phyloP scores from a whole-genome alignment of 92 coral and sea anemone species.

The Paragorgia papillata region DNA sequence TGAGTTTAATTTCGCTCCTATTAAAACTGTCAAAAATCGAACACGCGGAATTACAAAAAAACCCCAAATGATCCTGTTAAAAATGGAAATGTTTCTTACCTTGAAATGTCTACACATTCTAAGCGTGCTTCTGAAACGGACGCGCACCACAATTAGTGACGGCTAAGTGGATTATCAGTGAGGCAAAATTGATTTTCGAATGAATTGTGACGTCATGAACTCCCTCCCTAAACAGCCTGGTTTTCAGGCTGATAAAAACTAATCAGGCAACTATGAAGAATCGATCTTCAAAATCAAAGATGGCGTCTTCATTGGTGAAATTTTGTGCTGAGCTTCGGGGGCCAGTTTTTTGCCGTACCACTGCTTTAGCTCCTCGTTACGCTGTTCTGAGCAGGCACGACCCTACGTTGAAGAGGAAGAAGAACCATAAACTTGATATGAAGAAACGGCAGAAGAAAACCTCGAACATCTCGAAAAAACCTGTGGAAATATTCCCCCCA shows the following conservation, averaged over 20 bases:
- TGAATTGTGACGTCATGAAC: constrained; percentile 28
- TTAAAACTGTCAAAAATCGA: no score
- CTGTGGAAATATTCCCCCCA: constrained; percentile 91
- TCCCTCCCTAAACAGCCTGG: background rate
- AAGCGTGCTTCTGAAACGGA: no score
- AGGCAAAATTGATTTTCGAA: no score
- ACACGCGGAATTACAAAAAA: no score
- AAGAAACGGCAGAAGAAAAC: constrained; percentile 63
- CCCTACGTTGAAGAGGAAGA: constrained; percentile 81
- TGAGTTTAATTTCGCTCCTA: no score
- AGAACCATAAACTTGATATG: constrained; percentile 61
- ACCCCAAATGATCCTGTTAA: no score
- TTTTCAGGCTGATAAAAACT: background rate
- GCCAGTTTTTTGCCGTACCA: constrained; percentile 67
- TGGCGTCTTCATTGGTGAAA: constrained; percentile 69
- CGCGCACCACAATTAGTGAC: no score
- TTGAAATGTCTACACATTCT: no score
- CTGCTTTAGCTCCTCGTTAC: constrained; percentile 74
- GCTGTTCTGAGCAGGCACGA: constrained; percentile 78
- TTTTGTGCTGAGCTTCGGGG: constrained; percentile 31
- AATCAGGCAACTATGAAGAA: background rate
- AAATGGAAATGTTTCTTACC: no score
- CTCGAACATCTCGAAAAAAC: constrained; percentile 66
- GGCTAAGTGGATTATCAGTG: no score
- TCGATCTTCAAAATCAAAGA: constrained; percentile 59